Percentiles rank a stretch among this genome's conserved stretches.
phyloP scores from a whole-genome alignment of 2,797 vertebrate species.

The Phrynocephalus guinanensis region DNA sequence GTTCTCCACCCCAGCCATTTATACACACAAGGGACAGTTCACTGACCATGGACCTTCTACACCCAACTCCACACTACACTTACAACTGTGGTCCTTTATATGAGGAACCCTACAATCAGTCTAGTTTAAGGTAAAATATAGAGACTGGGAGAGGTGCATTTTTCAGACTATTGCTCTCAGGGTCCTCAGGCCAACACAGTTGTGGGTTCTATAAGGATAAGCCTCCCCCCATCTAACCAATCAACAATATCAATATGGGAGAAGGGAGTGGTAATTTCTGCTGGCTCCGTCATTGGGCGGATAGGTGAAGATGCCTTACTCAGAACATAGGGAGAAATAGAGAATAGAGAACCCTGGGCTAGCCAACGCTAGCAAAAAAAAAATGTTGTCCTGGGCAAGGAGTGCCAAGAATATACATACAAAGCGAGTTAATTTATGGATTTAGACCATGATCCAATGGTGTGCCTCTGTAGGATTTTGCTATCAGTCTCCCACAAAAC shows the following conservation, averaged over 20 bases:
- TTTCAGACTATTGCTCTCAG: no score
- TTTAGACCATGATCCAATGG: neutral
- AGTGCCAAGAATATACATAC: neutral
- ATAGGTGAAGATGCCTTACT: no score
- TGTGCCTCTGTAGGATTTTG: no score
- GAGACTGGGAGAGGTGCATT: no score
- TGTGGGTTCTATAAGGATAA: no score
- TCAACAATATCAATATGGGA: neutral
- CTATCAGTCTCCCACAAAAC: no score
- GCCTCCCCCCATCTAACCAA: neutral
- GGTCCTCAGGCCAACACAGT: no score
- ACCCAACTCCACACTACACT: neutral
- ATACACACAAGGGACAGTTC: neutral
- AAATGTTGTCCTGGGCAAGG: neutral
- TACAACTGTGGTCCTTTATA: neutral
- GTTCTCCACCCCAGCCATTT: neutral
- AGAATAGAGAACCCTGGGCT: no score
- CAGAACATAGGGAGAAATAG: no score
- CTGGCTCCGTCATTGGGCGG: neutral
- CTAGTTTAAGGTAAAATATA: neutral
- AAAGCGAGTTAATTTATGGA: neutral
- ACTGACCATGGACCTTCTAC: no score
- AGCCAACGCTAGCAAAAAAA: neutral
- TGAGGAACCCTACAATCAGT: neutral
- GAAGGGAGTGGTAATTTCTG: neutral